Conservation (phyloP, 2,113 vertebrate genomes). For the Aviceda subcristata region DNA sequence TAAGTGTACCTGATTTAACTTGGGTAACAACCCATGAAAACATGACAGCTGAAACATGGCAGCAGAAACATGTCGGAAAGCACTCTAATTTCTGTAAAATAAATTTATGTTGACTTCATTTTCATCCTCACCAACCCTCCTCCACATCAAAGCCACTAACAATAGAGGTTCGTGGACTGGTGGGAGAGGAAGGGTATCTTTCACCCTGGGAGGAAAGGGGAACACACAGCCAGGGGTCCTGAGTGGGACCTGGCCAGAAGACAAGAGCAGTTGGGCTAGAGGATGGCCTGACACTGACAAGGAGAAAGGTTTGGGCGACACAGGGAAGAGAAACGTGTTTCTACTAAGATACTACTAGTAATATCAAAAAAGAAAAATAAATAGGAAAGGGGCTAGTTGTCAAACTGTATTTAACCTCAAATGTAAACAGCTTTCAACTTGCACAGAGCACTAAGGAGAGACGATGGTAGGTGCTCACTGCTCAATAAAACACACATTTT, state of each 20-base stretch:
- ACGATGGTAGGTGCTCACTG: neutral
- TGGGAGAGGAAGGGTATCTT: neutral
- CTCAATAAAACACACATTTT: neutral
- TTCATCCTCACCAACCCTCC: neutral
- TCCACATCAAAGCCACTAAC: neutral
- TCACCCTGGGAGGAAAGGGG: neutral
- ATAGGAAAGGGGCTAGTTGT: neutral
- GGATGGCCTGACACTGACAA: neutral
- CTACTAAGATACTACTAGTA: neutral
- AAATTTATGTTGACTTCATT: neutral
- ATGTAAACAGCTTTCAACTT: neutral
- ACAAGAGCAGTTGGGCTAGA: neutral
- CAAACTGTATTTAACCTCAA: neutral
- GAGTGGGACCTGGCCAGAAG: neutral
- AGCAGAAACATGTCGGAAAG: neutral
- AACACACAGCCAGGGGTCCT: neutral
- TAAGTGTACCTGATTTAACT: neutral
- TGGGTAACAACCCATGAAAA: neutral
- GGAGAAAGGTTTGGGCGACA: neutral
- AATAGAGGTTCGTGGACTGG: neutral
- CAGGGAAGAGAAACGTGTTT: neutral
- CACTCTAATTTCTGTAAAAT: neutral
- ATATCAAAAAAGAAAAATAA: neutral
- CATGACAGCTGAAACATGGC: neutral
- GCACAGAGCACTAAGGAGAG: neutral